A percentile compares a stretch with the other conserved stretches of the same genome.
Evolutionary conservation across 2,113 vertebrate genomes (phyloP).

Genomic region (Crotalus helleri): DNA sequence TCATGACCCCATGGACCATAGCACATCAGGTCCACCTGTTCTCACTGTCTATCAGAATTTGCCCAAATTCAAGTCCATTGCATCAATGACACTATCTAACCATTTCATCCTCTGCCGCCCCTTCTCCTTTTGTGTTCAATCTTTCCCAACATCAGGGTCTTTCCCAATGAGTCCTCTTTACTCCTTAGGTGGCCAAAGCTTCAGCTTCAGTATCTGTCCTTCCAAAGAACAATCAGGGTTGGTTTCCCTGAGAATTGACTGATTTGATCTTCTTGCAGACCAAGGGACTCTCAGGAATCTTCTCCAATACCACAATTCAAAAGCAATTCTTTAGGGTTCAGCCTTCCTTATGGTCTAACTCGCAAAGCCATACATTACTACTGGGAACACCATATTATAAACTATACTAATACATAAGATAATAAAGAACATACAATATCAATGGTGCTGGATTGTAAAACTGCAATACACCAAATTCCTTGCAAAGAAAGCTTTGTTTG

Average conservation of each 20-base stretch:
- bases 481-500: not conserved
- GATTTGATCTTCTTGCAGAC: no score
- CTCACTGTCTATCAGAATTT: not conserved
- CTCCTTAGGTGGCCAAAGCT: not conserved
- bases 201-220: not conserved
- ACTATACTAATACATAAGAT: not conserved
- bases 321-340: not conserved
- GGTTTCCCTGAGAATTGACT: no score
- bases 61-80: not conserved
- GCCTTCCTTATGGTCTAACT: not conserved
- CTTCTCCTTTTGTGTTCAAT: not conserved
- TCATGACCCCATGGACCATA: not conserved
- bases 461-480: not conserved
- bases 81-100: not conserved
- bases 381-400: not conserved
- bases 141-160: not conserved
- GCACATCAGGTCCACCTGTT: not conserved
- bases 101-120: not conserved
- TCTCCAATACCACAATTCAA: not conserved
- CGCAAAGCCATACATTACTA: not conserved
- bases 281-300: not conserved
- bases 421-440: not conserved
- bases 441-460: not conserved
- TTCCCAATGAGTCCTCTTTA: not conserved
- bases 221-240: no score